Base-by-base conservation (phyloP, 2,797 vertebrate species). In the Melopsittacus undulatus region DNA sequence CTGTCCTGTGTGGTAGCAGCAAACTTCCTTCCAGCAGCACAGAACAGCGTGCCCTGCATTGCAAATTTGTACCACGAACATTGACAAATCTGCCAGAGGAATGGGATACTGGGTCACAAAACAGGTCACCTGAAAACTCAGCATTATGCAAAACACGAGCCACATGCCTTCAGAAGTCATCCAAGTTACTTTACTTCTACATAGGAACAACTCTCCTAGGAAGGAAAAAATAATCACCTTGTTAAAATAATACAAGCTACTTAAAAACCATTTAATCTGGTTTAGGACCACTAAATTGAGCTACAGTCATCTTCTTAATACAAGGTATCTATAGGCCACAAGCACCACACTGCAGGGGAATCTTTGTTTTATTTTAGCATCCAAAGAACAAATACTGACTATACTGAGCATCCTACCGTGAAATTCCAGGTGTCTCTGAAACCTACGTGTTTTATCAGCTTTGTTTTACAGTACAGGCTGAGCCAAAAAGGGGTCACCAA, bases 121-220 rank as follows among this genome's bases (percentile, higher is more conserved):
- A 66, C 83, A 82, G 94, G 97, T 94, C 94, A 96, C 87, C 83
- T 94, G 95, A 96, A 97, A 96, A 96, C 91, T 96, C 96, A 95
- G 96, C 73, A 1, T 95, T 97, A 97, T 95, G 95, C 95, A 97
- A 97, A 97, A 95, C 67, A 78, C 7, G 11, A 94, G 90, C 80
- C 1, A 3, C 56, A 18, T 43, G 84, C 77, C 81, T 96, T 73
- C 83, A 27, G 34, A 94, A 96, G 90, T 86, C 92, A 96, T 62
- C 78, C 78, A 77, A 95, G 91, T 96, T 94, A 81, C 62, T 91
- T 94, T 29, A 95, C 63, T 95, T 94, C 76, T 72, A 95, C 68
- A 94, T 5, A 42, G 70, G 21, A 89, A 81, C 74, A 93, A 93
- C 82, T 80, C 59, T 80, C 64, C 42, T 10, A 12, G 49, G 74